A percentile compares a stretch with the other conserved stretches of the same genome.
These are phyloP conservation scores for Euglossa dilemma DNA, from an alignment of 1,140 invertebrate species.

Conservation along the genomic window DNA sequence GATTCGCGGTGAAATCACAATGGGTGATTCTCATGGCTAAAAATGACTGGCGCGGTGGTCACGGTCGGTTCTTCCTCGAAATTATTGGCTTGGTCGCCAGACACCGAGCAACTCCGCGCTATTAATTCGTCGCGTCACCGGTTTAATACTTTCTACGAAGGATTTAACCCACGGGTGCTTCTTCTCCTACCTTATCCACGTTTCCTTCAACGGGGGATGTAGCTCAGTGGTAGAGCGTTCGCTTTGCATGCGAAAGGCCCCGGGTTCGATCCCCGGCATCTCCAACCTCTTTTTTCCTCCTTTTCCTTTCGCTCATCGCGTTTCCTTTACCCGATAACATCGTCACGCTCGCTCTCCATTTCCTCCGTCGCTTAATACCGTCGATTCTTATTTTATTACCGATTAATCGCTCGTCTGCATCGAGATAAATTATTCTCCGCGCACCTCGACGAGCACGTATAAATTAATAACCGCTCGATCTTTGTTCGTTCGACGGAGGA, in stretches of 20 bases:
- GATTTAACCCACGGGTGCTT: too few relatives aligned
- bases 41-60: background rate
- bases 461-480: too few relatives aligned
- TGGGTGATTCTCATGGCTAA: too few relatives aligned
- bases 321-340: background rate
- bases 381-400: too few relatives aligned
- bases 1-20: too few relatives aligned
- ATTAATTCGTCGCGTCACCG: background rate
- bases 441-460: too few relatives aligned
- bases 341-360: background rate
- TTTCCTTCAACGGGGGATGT: constrained; percentile 70
- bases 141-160: too few relatives aligned
- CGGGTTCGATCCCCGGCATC: constrained; percentile 88
- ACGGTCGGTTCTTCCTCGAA: background rate
- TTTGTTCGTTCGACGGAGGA: background rate
- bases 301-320: background rate
- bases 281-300: constrained; percentile 80
- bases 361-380: too few relatives aligned
- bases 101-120: background rate
- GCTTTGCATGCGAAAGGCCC: constrained; percentile 89
- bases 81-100: background rate
- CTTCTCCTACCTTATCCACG: too few relatives aligned
- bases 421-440: background rate
- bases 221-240: constrained; percentile 84
- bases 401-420: too few relatives aligned